Percentiles rank a stretch among this genome's conserved stretches.
Evolutionary conservation across 2,797 vertebrate species (phyloP).

Genomic region (Acanthopagrus latus): DNA sequence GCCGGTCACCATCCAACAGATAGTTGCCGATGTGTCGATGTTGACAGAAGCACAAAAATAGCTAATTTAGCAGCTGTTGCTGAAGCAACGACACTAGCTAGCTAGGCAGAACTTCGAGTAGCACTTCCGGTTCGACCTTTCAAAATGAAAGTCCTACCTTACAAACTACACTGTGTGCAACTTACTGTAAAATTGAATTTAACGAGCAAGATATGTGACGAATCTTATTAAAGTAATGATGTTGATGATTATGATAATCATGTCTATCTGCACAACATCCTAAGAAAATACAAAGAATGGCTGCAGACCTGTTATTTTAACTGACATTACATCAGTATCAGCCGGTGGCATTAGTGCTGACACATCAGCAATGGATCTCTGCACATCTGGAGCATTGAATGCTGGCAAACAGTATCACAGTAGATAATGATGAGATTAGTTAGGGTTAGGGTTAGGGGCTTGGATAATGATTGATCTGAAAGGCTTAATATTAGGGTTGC

Average conservation of each 20-base stretch:
- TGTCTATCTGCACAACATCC: not conserved
- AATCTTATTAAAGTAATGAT: too few relatives aligned
- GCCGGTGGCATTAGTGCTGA: too few relatives aligned
- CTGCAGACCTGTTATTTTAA: too few relatives aligned
- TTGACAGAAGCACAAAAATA: not conserved
- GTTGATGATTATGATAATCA: not conserved
- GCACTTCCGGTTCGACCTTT: slow-evolving; percentile 56
- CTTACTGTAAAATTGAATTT: not conserved
- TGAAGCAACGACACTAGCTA: slow-evolving; percentile 18
- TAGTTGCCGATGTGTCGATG: not conserved
- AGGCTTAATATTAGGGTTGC: too few relatives aligned
- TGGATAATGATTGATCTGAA: too few relatives aligned
- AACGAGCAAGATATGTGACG: not conserved
- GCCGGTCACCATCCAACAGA: not conserved
- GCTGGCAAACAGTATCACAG: not conserved
- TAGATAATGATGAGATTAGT: not conserved
- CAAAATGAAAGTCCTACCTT: slow-evolving; percentile 19
- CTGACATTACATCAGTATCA: too few relatives aligned
- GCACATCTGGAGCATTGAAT: not conserved
- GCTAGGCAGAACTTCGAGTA: not conserved
- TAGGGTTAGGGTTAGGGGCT: too few relatives aligned
- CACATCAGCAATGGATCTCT: not conserved
- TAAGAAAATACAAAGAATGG: too few relatives aligned
- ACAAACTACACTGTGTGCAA: not conserved
- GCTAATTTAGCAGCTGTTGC: not conserved